Percentiles rank a stretch among this genome's conserved stretches.
phyloP scores from a whole-genome alignment of 2,888 invertebrate genomes.

The Acutogordius australiensis region DNA sequence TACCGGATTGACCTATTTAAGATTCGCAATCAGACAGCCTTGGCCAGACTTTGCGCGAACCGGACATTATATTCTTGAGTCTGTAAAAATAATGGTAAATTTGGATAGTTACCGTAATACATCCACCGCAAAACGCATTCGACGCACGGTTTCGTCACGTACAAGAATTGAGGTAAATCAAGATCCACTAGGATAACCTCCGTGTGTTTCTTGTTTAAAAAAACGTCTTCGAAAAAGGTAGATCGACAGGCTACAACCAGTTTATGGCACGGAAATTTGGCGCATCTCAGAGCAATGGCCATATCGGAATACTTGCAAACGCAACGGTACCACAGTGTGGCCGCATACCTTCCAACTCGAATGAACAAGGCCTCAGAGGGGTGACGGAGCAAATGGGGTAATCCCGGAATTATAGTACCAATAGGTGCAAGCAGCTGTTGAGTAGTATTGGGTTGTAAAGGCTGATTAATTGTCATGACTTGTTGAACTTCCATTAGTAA shows the following conservation, averaged over 20 bases:
- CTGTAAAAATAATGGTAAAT: too few relatives aligned
- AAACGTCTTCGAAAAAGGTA: background rate
- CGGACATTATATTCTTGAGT: too few relatives aligned
- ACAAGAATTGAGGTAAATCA: slow-evolving; percentile 5
- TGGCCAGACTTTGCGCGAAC: too few relatives aligned
- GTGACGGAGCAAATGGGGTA: background rate
- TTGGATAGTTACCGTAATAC: background rate
- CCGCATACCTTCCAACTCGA: background rate
- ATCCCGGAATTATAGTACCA: background rate
- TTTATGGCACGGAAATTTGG: slow-evolving; percentile 3
- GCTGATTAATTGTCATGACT: background rate
- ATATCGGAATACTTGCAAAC: background rate
- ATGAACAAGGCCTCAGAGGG: background rate
- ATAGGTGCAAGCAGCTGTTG: background rate
- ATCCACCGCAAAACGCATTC: background rate
- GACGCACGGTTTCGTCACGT: background rate
- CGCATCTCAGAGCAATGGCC: background rate
- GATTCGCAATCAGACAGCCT: too few relatives aligned
- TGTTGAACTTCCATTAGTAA: background rate
- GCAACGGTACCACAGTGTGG: background rate
- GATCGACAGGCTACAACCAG: background rate
- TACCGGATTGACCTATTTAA: too few relatives aligned
- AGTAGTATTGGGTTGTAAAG: background rate
- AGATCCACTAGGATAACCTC: slow-evolving; percentile 1
- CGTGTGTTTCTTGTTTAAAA: slow-evolving; percentile 5